Base-by-base conservation (phyloP, 2,113 vertebrate species). In the Tachysurus vachellii region DNA sequence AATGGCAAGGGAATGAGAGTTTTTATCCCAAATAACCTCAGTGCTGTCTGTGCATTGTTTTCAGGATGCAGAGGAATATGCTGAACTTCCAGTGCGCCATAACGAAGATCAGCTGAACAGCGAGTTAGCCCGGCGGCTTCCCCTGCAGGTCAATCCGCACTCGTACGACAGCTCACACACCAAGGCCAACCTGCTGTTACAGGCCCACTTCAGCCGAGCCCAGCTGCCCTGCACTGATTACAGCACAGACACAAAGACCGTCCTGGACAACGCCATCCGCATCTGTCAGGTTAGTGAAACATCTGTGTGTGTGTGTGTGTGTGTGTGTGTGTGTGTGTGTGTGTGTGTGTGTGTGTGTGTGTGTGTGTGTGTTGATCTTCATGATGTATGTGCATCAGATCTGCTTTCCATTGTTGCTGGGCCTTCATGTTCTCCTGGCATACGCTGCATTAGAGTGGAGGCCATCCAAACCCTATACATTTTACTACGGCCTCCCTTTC, bases 41-140 rank as follows among this genome's bases (percentile, higher is more conserved):
- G 47, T 47, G 86, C 17, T 26, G 21, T 57, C 36, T 84, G 36
- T 85, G 44, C 79, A 75, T 50, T 88, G 81, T 89, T 13, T 71
- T 31, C 85, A 99, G 98, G 97, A 98, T 86, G 97, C 98, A 50
- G 97, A 99, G 14, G 98, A 99, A 88, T 99, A 98, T 53, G 93
- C 97, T 0, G 98, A 99, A 92, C 95, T 99, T 68, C 98, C 98
- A 5, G 98, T 99, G 84, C 95, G 98, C 86, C 98, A 99, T 95
- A 99, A 99, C 81, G 98, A 99, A 92, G 98, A 99, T 93, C 97
- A 99, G 92, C 96, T 99, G 93, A 99, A 99, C 93, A 97, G 96
- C 84, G 97, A 97, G 87, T 92, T 99, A 91, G 97, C 98, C 84
- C 96, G 96, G 92, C 95, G 93, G 90, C 97, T 99, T 93, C 97